These are phyloP conservation scores for Ceratothoa steindachneri DNA, from an alignment of 2,888 invertebrate genomes.

Conservation along the genomic window DNA sequence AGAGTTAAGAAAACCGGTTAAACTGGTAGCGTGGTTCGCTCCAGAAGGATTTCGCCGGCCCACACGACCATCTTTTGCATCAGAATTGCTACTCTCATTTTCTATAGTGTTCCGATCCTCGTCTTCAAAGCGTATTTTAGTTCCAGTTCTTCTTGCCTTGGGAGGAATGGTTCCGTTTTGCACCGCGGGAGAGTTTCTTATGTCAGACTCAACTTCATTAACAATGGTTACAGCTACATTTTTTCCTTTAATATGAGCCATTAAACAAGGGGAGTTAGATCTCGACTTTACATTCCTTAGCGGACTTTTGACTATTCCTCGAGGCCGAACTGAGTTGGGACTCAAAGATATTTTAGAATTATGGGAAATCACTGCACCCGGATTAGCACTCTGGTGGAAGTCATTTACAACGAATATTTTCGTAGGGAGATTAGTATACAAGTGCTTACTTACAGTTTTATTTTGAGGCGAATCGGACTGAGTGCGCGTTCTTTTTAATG, in stretches of 20 bases:
- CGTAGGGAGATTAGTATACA: not conserved
- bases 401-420: not conserved
- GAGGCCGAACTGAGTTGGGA: not conserved
- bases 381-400: not conserved
- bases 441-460: not conserved
- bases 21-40: not conserved
- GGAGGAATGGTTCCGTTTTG: not conserved
- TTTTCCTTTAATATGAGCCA: constrained; percentile 3
- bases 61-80: not conserved
- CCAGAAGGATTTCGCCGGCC: not conserved
- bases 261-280: not conserved
- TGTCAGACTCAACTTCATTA: not conserved
- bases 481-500: not conserved
- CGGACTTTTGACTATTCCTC: not conserved
- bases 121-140: not conserved
- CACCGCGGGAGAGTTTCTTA: not conserved
- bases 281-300: not conserved
- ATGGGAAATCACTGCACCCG: not conserved
- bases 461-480: not conserved
- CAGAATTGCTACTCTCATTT: not conserved
- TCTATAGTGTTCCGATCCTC: not conserved
- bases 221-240: not conserved
- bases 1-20: not conserved
- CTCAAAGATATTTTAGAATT: not conserved
- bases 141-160: not conserved